Evolutionary conservation across 2,797 vertebrate species (phyloP).

Genomic region (Syncerus caffer): DNA sequence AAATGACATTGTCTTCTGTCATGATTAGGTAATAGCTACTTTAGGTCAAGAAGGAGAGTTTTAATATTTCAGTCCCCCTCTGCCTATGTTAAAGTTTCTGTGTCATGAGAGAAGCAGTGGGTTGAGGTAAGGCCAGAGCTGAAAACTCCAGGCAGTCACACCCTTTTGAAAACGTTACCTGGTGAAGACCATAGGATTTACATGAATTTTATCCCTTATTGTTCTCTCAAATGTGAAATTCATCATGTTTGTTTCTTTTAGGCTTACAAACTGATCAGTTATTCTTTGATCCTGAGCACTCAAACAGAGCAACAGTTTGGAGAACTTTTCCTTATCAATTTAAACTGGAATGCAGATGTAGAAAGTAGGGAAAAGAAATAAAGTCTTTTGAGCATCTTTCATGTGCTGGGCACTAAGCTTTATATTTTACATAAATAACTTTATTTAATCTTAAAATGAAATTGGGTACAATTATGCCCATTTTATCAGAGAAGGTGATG

Average conservation of each 20-base stretch:
- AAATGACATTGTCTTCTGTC: background rate
- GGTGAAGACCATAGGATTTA: background rate
- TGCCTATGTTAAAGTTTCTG: background rate
- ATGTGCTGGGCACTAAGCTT: background rate
- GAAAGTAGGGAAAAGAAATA: background rate
- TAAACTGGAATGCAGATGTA: background rate
- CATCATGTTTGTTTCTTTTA: background rate
- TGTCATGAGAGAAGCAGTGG: background rate
- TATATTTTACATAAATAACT: background rate
- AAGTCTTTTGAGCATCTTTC: background rate
- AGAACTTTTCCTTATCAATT: background rate
- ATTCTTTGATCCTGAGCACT: background rate
- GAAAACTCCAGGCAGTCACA: background rate
- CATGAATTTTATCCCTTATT: background rate
- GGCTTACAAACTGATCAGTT: background rate
- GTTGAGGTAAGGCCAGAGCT: background rate
- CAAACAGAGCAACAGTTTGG: background rate
- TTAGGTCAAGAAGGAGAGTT: background rate
- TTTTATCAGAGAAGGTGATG: background rate
- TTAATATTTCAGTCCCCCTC: background rate
- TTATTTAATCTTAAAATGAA: background rate
- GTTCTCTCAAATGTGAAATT: background rate
- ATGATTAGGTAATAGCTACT: background rate
- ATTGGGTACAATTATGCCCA: background rate
- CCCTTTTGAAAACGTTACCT: background rate